Conservation (phyloP, 2,113 vertebrate genomes). For the Pandion haliaetus region DNA sequence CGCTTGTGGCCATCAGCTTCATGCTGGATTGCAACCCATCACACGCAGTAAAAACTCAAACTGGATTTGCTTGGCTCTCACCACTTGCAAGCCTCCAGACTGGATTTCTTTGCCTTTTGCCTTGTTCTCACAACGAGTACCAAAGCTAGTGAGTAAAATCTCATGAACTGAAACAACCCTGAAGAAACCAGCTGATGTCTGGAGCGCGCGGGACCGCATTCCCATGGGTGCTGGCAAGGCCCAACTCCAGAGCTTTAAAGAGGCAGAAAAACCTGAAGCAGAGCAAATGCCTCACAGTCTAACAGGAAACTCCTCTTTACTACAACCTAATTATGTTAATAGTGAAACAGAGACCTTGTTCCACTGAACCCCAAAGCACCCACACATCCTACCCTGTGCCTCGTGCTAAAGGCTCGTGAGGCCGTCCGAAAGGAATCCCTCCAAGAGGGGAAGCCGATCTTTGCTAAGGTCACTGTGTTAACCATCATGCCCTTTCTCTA, state of each 20-base stretch:
- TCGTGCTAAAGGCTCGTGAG: neutral
- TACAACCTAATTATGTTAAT: neutral
- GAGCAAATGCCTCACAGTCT: neutral
- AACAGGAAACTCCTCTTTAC: neutral
- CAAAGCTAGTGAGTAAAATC: neutral
- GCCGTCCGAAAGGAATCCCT: neutral
- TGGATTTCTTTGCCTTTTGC: neutral
- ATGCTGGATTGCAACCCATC: neutral
- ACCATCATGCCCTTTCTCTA: constrained; percentile 15
- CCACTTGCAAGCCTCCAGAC: neutral
- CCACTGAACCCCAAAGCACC: neutral
- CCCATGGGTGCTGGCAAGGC: neutral
- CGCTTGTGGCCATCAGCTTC: neutral
- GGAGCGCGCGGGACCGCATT: accelerated
- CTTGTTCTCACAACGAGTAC: neutral
- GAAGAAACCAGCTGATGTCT: neutral
- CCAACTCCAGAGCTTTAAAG: neutral
- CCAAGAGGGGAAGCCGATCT: neutral
- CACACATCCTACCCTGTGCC: neutral
- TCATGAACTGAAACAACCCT: neutral
- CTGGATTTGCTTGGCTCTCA: neutral
- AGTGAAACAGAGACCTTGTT: neutral
- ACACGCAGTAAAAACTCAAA: neutral
- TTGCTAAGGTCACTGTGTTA: constrained; percentile 51
- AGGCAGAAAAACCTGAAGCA: neutral